Base-by-base conservation (phyloP, 2,797 vertebrate species). In the Takifugu ocellatus region DNA sequence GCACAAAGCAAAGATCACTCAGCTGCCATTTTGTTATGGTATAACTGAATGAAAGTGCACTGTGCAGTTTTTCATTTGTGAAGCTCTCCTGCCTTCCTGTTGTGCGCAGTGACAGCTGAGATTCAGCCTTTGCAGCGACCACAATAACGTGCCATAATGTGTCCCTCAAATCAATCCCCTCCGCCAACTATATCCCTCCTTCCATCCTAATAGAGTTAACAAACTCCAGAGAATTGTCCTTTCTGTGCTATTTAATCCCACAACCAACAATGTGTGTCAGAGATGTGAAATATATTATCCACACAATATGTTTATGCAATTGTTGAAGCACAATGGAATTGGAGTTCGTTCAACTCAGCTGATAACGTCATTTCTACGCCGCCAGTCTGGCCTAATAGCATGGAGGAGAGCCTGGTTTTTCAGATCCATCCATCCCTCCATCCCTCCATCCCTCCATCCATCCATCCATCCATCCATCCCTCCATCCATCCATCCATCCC, bases 31-130 rank as follows among this genome's bases (percentile, higher is more conserved):
- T 62, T 56, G 11, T 57, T n/a, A 72, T 58, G 49, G 15, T 57
- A 16, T 74, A 74, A 79, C 67, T 67, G 62, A 76, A 82, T 77
- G 75, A 74, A 70, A 69, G 70, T 69, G 27, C 46, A 57, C 67
- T 24, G 52, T 50, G 46, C 67, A 61, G 54, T 79, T 78, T 63
- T 50, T 81, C 68, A 71, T 52, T 63, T 69, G 42, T 51, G 66
- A 60, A 81, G 59, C 56, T 24, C 49, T 51, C 31, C 61, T 60
- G 44, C 36, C 47, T 54, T 54, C 49, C 48, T 51, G 9, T 73
- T 78, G 57, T 75, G 74, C 17, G n/a, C 44, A 9, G 44, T 21
- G 17, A 46, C 44, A 46, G 44, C 44, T 46, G 44, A n/a, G 17
- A n/a, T 46, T 46, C 15, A 31, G 27, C 26, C 39, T 60, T 9